Evolutionary conservation across 2,797 vertebrate genomes (phyloP).

Genomic region (Taeniopygia guttata): DNA sequence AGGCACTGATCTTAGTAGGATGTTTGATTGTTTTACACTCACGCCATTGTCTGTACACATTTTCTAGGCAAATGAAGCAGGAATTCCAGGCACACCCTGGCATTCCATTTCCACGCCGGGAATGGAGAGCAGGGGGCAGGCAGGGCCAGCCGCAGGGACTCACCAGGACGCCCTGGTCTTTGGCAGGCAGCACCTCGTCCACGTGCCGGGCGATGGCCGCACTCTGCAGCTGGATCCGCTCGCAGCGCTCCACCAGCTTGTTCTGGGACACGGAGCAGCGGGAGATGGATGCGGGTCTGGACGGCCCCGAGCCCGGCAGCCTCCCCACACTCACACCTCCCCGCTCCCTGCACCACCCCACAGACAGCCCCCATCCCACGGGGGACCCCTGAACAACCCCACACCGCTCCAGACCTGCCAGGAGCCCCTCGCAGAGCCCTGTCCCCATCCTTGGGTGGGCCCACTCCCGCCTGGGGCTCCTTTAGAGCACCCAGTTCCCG

Average conservation of each 20-base stretch:
- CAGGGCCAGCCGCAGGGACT: background rate
- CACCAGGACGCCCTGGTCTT: slow-evolving; percentile 86
- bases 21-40: background rate
- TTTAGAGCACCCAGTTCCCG: too few relatives aligned
- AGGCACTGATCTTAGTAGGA: background rate
- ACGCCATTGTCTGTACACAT: too few relatives aligned
- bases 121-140: background rate
- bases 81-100: background rate
- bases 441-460: background rate
- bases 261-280: slow-evolving; percentile 74
- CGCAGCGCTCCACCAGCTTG: slow-evolving; percentile 89
- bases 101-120: accelerated
- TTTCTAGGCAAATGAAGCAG: background rate
- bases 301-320: accelerated
- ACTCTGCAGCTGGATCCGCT: slow-evolving; percentile 91
- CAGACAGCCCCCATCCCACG: background rate
- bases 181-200: slow-evolving; percentile 80
- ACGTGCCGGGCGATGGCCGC: slow-evolving; percentile 84
- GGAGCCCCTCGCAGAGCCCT: background rate
- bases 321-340: background rate
- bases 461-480: too few relatives aligned
- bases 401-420: background rate
- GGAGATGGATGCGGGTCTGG: background rate
- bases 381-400: background rate
- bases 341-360: background rate